Conservation (phyloP, 2,113 vertebrate species). For the Mormyrus iriodes region DNA sequence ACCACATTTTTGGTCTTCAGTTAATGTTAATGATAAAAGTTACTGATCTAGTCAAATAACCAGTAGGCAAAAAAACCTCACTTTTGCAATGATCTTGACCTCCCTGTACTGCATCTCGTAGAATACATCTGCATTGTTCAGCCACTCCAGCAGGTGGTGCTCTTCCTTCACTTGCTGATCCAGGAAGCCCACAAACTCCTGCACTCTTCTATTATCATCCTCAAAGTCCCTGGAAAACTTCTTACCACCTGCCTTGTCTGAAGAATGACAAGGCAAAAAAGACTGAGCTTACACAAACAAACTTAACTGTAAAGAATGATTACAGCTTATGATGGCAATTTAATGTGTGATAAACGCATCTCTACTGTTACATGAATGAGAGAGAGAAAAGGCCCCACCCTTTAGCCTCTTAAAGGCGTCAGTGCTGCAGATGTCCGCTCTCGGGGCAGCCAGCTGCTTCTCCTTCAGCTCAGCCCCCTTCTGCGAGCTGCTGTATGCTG, state of each 20-base stretch:
- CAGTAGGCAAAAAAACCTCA: constrained; percentile 56
- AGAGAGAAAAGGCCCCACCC: constrained; percentile 60
- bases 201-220: constrained; percentile 83
- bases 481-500: constrained; percentile 66
- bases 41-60: neutral
- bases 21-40: neutral
- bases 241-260: constrained; percentile 94
- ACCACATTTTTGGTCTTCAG: neutral
- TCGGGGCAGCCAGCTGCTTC: constrained; percentile 83
- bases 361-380: neutral
- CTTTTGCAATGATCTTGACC: constrained; percentile 94
- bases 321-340: neutral
- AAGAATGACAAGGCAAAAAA: neutral
- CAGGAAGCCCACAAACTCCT: constrained; percentile 86
- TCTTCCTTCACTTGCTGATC: constrained; percentile 83
- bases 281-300: neutral
- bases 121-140: constrained; percentile 92
- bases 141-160: constrained; percentile 76
- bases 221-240: constrained; percentile 96
- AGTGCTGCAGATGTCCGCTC: constrained; percentile 86
- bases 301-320: neutral
- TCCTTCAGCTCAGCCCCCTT: constrained; percentile 86
- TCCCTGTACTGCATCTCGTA: constrained; percentile 97
- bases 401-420: constrained; percentile 91
- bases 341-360: neutral